Evolutionary conservation across 2,888 invertebrate genomes (phyloP).

Genomic region (Acronicta leporina): DNA sequence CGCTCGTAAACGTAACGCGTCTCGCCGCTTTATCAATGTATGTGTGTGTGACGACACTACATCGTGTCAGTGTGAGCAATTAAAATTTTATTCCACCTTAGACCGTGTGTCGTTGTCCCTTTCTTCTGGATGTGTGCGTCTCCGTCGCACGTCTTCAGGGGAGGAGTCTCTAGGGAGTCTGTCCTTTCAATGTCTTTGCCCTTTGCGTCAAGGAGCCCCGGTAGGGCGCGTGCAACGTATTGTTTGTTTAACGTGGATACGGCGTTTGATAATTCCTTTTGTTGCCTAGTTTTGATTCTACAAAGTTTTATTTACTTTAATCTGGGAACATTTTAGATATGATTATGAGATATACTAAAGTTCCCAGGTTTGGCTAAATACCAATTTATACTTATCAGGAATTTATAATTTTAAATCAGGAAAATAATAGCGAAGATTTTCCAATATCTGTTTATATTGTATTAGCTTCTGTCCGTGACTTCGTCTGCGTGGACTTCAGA

Average conservation of each 20-base stretch:
- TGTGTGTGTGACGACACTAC: constrained; percentile 69
- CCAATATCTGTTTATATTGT: too few species aligned
- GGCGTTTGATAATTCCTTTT: constrained; percentile 63
- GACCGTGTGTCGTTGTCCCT: constrained; percentile 76
- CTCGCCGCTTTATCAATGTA: constrained; percentile 74
- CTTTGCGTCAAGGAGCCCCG: constrained; percentile 86
- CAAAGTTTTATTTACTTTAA: not conserved
- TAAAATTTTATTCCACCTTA: constrained; percentile 89
- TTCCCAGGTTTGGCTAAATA: too few species aligned
- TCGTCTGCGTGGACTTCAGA: too few species aligned
- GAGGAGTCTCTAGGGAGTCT: constrained; percentile 90
- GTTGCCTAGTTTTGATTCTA: constrained; percentile 23
- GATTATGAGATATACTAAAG: too few species aligned
- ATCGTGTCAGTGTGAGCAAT: constrained; percentile 84
- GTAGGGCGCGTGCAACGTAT: constrained; percentile 80
- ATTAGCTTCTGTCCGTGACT: too few species aligned
- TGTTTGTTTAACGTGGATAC: constrained; percentile 75
- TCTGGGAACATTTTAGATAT: not conserved
- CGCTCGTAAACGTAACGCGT: constrained; percentile 78
- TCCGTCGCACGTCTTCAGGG: constrained; percentile 83
- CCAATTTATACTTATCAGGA: too few species aligned
- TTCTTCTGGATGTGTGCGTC: constrained; percentile 74
- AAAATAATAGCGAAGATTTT: too few species aligned
- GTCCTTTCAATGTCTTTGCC: constrained; percentile 91
- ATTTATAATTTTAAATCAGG: too few species aligned